Evolutionary conservation across 2,113 vertebrate genomes (phyloP).

Genomic region (Lamprotornis superbus): DNA sequence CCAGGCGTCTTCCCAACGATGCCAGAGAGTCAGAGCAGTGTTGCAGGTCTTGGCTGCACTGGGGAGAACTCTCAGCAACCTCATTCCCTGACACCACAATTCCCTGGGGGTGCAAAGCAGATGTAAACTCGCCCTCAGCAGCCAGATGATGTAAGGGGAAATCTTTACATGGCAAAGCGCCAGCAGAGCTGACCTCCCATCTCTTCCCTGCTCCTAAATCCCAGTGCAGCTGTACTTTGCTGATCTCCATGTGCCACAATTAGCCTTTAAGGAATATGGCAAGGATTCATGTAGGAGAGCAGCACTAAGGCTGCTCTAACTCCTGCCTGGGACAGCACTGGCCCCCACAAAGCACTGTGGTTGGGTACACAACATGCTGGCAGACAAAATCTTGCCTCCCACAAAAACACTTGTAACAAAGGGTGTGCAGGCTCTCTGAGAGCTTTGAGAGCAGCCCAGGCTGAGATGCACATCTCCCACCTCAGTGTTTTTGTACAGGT

Average conservation of each 20-base stretch:
- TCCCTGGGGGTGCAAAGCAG: constrained; percentile 34
- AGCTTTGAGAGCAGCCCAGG: background rate
- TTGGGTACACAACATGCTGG: rapidly evolving
- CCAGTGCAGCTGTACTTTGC: constrained; percentile 50
- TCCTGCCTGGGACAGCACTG: background rate
- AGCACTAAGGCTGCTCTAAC: background rate
- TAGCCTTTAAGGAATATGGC: constrained; percentile 54
- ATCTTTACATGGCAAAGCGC: constrained; percentile 40
- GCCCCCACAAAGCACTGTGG: background rate
- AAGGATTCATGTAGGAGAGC: background rate
- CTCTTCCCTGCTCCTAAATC: constrained; percentile 57
- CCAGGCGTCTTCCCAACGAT: rapidly evolving
- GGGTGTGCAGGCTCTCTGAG: background rate
- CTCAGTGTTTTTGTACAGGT: rapidly evolving
- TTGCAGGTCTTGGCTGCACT: background rate
- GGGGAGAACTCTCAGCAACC: background rate
- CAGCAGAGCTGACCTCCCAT: constrained; percentile 46
- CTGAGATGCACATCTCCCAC: background rate
- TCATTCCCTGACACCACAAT: constrained; percentile 44
- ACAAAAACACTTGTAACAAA: background rate
- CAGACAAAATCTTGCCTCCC: background rate
- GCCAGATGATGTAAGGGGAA: constrained; percentile 60
- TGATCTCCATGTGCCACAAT: constrained; percentile 55
- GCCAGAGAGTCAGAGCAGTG: background rate
- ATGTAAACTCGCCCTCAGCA: constrained; percentile 49